A percentile compares a stretch with the other conserved stretches of the same genome.
Evolutionary conservation across 1,140 invertebrate species (phyloP).

Genomic region (Drosophila mauritiana): DNA sequence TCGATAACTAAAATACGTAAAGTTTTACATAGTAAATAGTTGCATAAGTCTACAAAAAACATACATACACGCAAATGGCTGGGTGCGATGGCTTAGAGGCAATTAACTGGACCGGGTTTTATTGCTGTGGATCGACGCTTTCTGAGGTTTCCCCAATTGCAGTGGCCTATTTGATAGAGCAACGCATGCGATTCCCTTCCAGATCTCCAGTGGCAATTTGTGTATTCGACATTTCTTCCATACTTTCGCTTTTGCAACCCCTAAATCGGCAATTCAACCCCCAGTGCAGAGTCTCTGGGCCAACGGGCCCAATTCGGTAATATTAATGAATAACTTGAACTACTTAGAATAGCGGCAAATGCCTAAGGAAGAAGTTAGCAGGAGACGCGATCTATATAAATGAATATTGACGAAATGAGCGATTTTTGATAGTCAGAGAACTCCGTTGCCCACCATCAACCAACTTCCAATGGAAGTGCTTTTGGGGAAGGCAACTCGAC

Average conservation of each 20-base stretch:
- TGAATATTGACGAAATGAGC: conserved; percentile 58
- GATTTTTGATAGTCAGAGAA: conserved; percentile 75
- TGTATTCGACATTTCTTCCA: conserved; percentile 24
- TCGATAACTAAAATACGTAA: conserved; percentile 84
- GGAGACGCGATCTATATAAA: conserved; percentile 44
- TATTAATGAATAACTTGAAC: conserved; percentile 61
- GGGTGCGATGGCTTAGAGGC: conserved; percentile 23
- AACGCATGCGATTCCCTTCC: conserved; percentile 13
- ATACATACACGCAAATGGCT: conserved; percentile 36
- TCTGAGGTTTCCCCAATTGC: conserved; percentile 17
- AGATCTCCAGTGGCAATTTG: conserved; percentile 23
- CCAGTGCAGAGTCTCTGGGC: conserved; percentile 9
- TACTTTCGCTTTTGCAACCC: conserved; percentile 19
- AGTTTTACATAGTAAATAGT: conserved; percentile 84
- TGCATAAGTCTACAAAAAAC: conserved; percentile 69
- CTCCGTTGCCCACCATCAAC: conserved; percentile 44
- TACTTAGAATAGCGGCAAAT: conserved; percentile 67
- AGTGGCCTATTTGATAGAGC: conserved; percentile 54
- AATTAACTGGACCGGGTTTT: conserved; percentile 9
- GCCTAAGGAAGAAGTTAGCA: conserved; percentile 60
- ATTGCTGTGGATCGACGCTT: conserved; percentile 18
- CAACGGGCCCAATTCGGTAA: conserved; percentile 34
- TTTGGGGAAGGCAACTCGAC: not conserved
- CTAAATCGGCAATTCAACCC: conserved; percentile 29
- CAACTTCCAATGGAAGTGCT: conserved; percentile 16